These are phyloP conservation scores for Epizoanthus rinbou DNA, from an alignment of 92 coral and sea anemone genomes.

Conservation along the genomic window DNA sequence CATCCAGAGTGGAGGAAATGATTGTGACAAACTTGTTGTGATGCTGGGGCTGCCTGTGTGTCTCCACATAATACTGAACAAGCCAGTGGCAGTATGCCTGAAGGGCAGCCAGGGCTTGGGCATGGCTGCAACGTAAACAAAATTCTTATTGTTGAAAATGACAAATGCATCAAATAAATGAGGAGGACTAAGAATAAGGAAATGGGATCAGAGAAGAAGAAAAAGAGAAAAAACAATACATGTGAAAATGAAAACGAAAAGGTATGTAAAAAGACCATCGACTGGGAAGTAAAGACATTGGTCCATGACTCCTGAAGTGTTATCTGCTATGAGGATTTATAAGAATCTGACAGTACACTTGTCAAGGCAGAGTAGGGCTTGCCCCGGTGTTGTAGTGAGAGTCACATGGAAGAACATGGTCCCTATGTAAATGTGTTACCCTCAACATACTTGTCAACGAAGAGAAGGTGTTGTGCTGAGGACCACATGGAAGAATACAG, in stretches of 20 bases:
- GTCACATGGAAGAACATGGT: too few relatives aligned
- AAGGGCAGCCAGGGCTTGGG: conserved; percentile 91
- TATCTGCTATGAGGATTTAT: too few relatives aligned
- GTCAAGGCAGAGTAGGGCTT: too few relatives aligned
- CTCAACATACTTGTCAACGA: too few relatives aligned
- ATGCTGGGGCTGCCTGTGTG: conserved; percentile 91
- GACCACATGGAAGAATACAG: too few relatives aligned
- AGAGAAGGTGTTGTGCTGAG: too few relatives aligned
- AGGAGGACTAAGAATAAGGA: background rate
- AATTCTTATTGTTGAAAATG: background rate
- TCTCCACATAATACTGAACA: conserved; percentile 87
- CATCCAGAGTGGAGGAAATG: conserved; percentile 85
- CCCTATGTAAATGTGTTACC: too few relatives aligned
- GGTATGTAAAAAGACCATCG: too few relatives aligned
- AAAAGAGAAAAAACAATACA: background rate
- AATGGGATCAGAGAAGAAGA: background rate
- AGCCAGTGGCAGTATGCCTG: conserved; percentile 98
- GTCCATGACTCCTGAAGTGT: too few relatives aligned
- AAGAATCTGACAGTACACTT: too few relatives aligned
- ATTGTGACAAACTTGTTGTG: conserved; percentile 90
- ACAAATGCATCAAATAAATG: background rate
- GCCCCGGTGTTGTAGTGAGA: too few relatives aligned
- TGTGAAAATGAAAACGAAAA: background rate
- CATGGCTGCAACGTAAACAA: conserved; percentile 66
- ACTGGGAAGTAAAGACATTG: too few relatives aligned